phyloP scores from a whole-genome alignment of 2,113 vertebrate species.

The Tragelaphus buxtoni region DNA sequence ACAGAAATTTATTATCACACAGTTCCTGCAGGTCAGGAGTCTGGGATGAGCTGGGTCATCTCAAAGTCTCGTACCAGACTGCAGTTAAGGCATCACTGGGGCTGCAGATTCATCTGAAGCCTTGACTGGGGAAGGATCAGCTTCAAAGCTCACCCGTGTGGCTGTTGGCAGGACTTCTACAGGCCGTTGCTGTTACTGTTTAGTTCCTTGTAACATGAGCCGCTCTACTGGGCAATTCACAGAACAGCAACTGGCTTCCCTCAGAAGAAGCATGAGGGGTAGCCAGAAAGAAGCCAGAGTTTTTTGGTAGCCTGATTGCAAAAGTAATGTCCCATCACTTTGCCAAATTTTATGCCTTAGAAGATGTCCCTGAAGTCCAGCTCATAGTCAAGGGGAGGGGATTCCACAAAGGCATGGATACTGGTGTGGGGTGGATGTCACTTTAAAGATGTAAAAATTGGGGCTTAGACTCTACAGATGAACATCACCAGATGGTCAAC shows the following conservation, averaged over 20 bases:
- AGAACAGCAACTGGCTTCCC: neutral
- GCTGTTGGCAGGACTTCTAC: neutral
- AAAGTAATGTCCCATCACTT: neutral
- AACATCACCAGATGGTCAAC: neutral
- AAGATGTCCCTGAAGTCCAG: neutral
- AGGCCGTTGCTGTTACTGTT: neutral
- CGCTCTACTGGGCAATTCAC: neutral
- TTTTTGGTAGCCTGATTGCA: neutral
- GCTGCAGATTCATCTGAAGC: neutral
- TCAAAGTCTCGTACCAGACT: neutral
- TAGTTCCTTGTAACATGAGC: neutral
- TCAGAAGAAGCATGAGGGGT: neutral
- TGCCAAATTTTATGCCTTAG: neutral
- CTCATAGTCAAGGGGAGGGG: neutral
- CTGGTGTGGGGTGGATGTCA: neutral
- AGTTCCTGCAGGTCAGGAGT: neutral
- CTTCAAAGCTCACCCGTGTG: neutral
- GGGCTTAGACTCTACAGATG: neutral
- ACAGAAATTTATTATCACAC: neutral
- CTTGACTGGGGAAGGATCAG: accelerated
- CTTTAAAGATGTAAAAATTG: neutral
- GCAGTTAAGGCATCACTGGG: neutral
- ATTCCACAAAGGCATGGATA: neutral
- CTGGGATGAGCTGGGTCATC: neutral
- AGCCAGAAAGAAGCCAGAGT: neutral